Percentiles rank a stretch among this genome's conserved stretches.
Evolutionary conservation across 2,113 vertebrate species (phyloP).

Genomic region (Mobula hypostoma): DNA sequence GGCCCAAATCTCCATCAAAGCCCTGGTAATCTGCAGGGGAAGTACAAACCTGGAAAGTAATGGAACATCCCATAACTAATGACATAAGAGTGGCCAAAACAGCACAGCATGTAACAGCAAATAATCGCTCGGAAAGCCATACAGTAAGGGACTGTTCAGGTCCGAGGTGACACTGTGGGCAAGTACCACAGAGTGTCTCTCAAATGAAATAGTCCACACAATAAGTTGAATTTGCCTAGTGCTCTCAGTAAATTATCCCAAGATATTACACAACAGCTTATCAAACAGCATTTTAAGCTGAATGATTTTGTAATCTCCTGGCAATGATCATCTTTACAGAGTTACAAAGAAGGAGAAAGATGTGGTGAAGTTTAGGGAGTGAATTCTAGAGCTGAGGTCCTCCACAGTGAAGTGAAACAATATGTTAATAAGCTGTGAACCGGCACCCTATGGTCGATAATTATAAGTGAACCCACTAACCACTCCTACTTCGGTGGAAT

Average conservation of each 20-base stretch:
- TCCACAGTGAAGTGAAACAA: too few species aligned
- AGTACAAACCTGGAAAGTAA: conserved; percentile 65
- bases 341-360: too few species aligned
- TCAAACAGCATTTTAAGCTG: too few species aligned
- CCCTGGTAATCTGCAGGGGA: conserved; percentile 58
- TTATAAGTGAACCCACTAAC: neutral
- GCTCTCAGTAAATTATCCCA: too few species aligned
- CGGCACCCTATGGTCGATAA: neutral
- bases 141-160: neutral
- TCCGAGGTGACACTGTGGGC: neutral
- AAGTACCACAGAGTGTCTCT: neutral
- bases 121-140: neutral
- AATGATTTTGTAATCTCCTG: too few species aligned
- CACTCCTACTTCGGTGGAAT: too few species aligned
- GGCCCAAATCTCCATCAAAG: conserved; percentile 67
- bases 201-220: neutral
- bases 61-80: neutral
- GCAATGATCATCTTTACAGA: too few species aligned
- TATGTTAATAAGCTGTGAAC: neutral
- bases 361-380: too few species aligned
- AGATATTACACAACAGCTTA: too few species aligned
- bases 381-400: too few species aligned
- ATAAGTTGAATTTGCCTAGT: too few species aligned
- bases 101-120: neutral
- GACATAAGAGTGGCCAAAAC: neutral